Evolutionary conservation across 2,888 invertebrate genomes (phyloP).

Genomic region (Choristoneura rosaceana): DNA sequence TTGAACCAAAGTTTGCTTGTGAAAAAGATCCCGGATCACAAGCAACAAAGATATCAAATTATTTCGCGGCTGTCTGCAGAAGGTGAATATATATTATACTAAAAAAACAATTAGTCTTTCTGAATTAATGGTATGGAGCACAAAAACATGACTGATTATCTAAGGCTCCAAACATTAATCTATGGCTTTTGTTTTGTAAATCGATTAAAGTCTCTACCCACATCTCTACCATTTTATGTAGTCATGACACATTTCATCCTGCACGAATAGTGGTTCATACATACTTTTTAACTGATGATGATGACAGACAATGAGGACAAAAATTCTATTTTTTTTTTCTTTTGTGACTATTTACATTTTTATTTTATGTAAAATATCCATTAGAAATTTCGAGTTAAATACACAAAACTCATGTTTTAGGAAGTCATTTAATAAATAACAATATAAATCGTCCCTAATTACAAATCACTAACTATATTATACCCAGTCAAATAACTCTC

Average conservation of each 20-base stretch:
- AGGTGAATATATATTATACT: neutral
- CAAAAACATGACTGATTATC: neutral
- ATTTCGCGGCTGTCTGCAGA: neutral
- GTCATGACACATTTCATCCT: neutral
- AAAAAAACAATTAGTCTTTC: neutral
- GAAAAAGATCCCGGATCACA: neutral
- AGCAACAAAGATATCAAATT: neutral
- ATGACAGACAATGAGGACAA: too few species aligned
- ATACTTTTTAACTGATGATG: too few species aligned
- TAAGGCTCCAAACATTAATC: slow-evolving; percentile 2
- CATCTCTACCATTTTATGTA: neutral
- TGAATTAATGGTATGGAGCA: neutral
- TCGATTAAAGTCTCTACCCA: neutral
- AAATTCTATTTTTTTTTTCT: too few species aligned
- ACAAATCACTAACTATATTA: too few species aligned
- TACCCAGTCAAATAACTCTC: too few species aligned
- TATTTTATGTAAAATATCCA: too few species aligned
- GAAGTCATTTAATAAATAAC: too few species aligned
- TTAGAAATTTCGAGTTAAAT: too few species aligned
- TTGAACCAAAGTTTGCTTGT: too few species aligned
- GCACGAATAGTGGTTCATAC: neutral
- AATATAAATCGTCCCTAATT: too few species aligned
- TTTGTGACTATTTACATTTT: too few species aligned
- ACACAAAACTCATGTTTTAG: too few species aligned
- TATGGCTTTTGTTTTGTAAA: slow-evolving; percentile 4